Conservation (phyloP, 2,113 vertebrate species). For the Chiloscyllium plagiosum region DNA sequence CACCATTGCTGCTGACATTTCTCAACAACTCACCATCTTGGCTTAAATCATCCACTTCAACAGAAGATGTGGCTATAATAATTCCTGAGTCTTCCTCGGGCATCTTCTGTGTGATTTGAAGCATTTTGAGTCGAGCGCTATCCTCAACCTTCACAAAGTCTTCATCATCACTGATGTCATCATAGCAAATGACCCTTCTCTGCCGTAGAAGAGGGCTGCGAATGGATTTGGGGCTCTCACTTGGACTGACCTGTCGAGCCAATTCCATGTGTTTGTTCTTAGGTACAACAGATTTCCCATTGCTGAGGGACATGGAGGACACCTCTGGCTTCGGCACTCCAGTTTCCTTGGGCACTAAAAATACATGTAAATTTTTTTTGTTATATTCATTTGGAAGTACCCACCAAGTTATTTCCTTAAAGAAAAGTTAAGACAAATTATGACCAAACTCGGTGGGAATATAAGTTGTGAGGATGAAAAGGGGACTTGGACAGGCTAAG, state of each 20-base stretch:
- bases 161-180: conserved; percentile 64
- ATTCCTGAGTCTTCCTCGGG: conserved; percentile 47
- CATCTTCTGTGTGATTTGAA: conserved; percentile 41
- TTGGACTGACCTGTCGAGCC: conserved; percentile 56
- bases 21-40: conserved; percentile 49
- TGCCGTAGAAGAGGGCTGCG: conserved; percentile 79
- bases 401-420: background rate
- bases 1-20: conserved; percentile 48
- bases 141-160: conserved; percentile 48
- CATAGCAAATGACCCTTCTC: conserved; percentile 65
- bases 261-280: conserved; percentile 52
- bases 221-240: conserved; percentile 59
- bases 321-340: conserved; percentile 52
- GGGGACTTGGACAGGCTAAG: too few relatives aligned
- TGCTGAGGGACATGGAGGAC: conserved; percentile 42
- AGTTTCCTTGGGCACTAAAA: conserved; percentile 52
- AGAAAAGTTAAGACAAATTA: background rate
- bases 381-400: background rate
- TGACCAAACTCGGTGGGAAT: background rate
- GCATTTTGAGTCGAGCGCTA: conserved; percentile 46
- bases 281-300: conserved; percentile 44
- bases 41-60: conserved; percentile 50
- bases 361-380: background rate
- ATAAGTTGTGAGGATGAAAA: too few relatives aligned
- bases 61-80: conserved; percentile 46